Evolutionary conservation across 2,113 vertebrate species (phyloP).

Genomic region (Excalfactoria chinensis): DNA sequence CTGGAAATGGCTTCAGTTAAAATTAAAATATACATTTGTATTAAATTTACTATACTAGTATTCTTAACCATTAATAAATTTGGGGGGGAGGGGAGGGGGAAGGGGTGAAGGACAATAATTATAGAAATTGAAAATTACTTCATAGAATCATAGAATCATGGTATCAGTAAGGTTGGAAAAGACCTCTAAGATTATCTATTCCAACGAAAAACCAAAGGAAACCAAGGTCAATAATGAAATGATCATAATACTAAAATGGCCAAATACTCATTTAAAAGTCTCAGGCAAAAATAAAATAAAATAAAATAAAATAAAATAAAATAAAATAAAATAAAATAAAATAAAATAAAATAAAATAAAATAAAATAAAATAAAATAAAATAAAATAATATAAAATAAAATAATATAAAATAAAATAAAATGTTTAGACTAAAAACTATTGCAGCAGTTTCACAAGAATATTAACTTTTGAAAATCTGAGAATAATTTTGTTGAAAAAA

Average conservation of each 20-base stretch:
- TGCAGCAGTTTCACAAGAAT: background rate
- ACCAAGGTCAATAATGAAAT: background rate
- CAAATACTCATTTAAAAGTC: background rate
- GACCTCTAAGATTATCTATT: too few relatives aligned
- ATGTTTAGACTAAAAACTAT: background rate
- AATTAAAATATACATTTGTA: constrained; percentile 12
- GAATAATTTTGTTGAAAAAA: background rate
- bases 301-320: too few relatives aligned
- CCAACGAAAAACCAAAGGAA: too few relatives aligned
- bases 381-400: too few relatives aligned
- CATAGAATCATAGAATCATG: background rate
- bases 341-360: background rate
- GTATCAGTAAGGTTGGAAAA: too few relatives aligned
- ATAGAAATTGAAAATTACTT: background rate
- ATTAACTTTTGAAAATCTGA: background rate
- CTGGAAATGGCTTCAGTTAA: background rate
- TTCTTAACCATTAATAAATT: constrained; percentile 48
- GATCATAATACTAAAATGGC: background rate
- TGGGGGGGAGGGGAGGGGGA: background rate
- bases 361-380: too few relatives aligned
- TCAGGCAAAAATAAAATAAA: background rate
- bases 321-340: too few relatives aligned
- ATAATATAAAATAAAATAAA: background rate
- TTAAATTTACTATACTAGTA: constrained; percentile 31
- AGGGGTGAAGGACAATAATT: background rate